These are phyloP conservation scores for Meghimatium bilineatum DNA, from an alignment of 2,888 invertebrate species.

Conservation along the genomic window DNA sequence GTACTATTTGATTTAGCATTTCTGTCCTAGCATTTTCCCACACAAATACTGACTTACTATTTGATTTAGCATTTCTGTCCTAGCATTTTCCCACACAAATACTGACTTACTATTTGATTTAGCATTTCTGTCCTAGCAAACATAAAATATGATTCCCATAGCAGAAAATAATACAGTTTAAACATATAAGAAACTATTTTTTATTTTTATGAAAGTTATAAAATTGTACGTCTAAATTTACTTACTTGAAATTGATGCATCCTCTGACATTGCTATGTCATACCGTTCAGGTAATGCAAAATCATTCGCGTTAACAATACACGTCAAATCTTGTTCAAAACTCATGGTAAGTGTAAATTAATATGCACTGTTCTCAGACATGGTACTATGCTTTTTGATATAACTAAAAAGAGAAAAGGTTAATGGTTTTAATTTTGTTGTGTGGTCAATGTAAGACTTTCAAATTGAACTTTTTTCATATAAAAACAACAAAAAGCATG, in stretches of 20 bases:
- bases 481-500: background rate
- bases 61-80: too few relatives aligned
- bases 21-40: too few relatives aligned
- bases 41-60: too few relatives aligned
- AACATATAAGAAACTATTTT: background rate
- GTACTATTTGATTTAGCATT: too few relatives aligned
- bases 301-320: background rate
- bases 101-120: too few relatives aligned
- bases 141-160: too few relatives aligned
- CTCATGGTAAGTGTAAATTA: background rate
- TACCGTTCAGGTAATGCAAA: background rate
- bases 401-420: background rate
- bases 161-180: background rate
- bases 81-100: too few relatives aligned
- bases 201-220: background rate
- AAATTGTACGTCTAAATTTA: background rate
- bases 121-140: too few relatives aligned
- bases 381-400: background rate
- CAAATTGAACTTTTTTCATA: background rate
- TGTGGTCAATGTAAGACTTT: background rate
- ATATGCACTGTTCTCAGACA: background rate
- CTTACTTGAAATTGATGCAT: conserved; percentile 5
- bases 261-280: background rate
- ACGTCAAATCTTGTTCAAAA: background rate
- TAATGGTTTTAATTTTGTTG: background rate